Evolutionary conservation across 1,140 invertebrate species (phyloP).

Genomic region (Neodiprion pinetum): DNA sequence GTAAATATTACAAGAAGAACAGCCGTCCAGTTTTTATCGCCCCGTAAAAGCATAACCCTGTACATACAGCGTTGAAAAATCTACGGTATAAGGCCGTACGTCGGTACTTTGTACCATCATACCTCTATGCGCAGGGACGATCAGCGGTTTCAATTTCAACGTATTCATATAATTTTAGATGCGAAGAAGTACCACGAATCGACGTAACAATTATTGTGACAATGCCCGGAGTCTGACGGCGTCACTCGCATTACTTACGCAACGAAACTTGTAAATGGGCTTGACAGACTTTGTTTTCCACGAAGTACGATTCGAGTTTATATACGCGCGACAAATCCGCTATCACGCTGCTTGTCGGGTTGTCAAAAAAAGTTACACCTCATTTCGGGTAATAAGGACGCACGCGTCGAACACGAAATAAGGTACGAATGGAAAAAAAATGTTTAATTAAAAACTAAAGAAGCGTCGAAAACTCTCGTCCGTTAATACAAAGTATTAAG

Average conservation of each 20-base stretch:
- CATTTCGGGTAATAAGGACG: too few relatives aligned
- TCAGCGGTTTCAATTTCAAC: background rate
- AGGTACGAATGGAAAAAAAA: too few relatives aligned
- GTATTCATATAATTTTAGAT: background rate
- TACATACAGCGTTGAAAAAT: background rate
- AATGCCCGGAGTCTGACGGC: background rate
- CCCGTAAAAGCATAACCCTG: background rate
- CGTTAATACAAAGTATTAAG: too few relatives aligned
- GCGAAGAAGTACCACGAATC: background rate
- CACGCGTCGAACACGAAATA: too few relatives aligned
- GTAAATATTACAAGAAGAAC: background rate
- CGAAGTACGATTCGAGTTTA: too few relatives aligned
- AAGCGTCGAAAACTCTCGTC: too few relatives aligned
- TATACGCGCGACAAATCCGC: too few relatives aligned
- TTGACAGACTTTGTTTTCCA: background rate
- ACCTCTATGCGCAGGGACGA: background rate
- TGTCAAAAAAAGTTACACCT: too few relatives aligned
- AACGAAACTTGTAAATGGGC: background rate
- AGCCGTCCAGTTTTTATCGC: background rate
- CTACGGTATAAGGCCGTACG: background rate
- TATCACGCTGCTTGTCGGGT: too few relatives aligned
- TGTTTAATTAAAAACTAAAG: too few relatives aligned
- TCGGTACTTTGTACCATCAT: too few relatives aligned
- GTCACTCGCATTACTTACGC: conserved; percentile 2
- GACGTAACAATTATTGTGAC: background rate